A percentile compares a stretch with the other conserved stretches of the same genome.
phyloP scores from a whole-genome alignment of 1,140 invertebrate species.

The Palaemon carinicauda region DNA sequence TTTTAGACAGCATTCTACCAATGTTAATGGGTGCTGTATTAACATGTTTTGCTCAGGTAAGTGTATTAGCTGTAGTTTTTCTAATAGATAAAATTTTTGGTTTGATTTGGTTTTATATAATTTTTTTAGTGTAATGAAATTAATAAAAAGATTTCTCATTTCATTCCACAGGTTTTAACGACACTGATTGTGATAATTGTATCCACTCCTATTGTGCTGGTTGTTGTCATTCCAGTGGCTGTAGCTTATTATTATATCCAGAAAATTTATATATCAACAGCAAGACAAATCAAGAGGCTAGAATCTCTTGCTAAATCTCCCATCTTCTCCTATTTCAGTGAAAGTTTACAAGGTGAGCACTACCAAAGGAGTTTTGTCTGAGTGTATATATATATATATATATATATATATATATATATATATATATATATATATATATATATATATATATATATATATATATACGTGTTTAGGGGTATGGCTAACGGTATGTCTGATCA shows the following conservation, averaged over 20 bases:
- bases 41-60: conserved; percentile 6
- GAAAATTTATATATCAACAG: conserved; percentile 38
- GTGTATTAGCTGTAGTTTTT: neutral
- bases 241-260: conserved; percentile 38
- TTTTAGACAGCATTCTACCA: conserved; percentile 2
- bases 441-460: too few relatives aligned
- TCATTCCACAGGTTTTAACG: neutral
- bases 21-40: neutral
- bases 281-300: conserved; percentile 44
- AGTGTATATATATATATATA: too few relatives aligned
- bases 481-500: too few relatives aligned
- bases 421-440: too few relatives aligned
- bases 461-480: too few relatives aligned
- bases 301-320: conserved; percentile 43
- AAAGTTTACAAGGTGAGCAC: conserved; percentile 22
- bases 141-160: neutral
- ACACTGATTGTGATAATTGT: conserved; percentile 30
- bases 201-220: neutral
- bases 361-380: too few relatives aligned
- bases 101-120: neutral
- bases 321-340: conserved; percentile 49
- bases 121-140: neutral
- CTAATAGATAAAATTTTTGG: neutral
- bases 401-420: too few relatives aligned
- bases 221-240: conserved; percentile 34